These are phyloP conservation scores for Myotis findleyi DNA, from an alignment of 2,797 vertebrate genomes.

Conservation along the genomic window DNA sequence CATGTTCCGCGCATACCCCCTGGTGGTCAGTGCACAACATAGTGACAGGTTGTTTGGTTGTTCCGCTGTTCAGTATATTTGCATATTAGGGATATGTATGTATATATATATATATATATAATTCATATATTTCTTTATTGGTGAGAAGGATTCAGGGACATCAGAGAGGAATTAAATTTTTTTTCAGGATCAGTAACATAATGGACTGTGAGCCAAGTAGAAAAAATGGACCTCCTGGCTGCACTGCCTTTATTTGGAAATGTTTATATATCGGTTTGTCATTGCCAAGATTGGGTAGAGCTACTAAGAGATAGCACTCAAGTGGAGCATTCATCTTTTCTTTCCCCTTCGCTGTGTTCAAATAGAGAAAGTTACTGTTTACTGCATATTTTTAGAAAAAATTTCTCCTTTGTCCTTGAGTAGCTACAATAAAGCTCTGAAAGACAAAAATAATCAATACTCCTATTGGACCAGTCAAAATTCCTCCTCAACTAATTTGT, in stretches of 20 bases:
- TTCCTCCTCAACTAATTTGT: conserved; percentile 70
- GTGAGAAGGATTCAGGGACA: conserved; percentile 27
- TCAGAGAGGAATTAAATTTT: conserved; percentile 1
- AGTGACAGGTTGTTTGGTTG: too few species aligned
- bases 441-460: conserved; percentile 82
- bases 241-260: conserved; percentile 36
- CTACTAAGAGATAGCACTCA: conserved; percentile 28
- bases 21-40: too few species aligned
- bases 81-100: neutral
- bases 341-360: conserved; percentile 69
- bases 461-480: conserved; percentile 76
- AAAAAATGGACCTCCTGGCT: neutral
- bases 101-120: too few species aligned
- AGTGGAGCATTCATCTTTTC: neutral
- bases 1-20: too few species aligned
- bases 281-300: neutral
- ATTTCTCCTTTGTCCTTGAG: conserved; percentile 81
- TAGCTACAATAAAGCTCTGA: conserved; percentile 67
- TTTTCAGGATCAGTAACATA: conserved; percentile 25
- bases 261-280: conserved; percentile 3
- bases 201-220: neutral
- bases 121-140: conserved; percentile 45
- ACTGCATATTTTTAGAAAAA: conserved; percentile 65
- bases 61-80: too few species aligned
- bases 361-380: conserved; percentile 70